phyloP scores from a whole-genome alignment of 2,888 invertebrate genomes.

The Peribatodes rhomboidaria region DNA sequence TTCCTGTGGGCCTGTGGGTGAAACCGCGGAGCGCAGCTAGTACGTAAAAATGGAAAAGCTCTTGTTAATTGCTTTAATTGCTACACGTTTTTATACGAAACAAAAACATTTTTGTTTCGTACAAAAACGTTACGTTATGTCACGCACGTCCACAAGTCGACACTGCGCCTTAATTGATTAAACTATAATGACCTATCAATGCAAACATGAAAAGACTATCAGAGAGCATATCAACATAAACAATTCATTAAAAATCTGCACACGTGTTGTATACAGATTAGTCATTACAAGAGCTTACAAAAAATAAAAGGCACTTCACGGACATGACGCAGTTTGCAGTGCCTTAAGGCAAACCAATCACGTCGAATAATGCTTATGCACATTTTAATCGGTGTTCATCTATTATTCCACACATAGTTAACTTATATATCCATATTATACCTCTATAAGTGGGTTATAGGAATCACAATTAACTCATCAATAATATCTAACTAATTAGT shows the following conservation, averaged over 20 bases:
- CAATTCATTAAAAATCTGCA: slow-evolving; percentile 16
- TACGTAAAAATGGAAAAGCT: no score
- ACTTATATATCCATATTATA: neutral
- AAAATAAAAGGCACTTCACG: slow-evolving; percentile 25
- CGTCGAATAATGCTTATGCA: slow-evolving; percentile 25
- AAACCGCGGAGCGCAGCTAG: no score
- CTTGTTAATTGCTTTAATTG: no score
- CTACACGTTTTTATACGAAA: no score
- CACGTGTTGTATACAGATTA: slow-evolving; percentile 35
- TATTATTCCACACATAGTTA: slow-evolving; percentile 13
- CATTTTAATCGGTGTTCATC: slow-evolving; percentile 25
- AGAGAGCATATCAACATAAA: slow-evolving; percentile 16
- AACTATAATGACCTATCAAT: neutral
- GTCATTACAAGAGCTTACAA: slow-evolving; percentile 32
- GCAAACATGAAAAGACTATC: slow-evolving; percentile 16
- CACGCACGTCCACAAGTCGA: no score
- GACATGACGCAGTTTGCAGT: slow-evolving; percentile 15
- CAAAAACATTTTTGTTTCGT: no score
- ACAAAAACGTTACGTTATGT: no score
- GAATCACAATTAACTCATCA: slow-evolving; percentile 8
- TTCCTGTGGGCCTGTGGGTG: no score
- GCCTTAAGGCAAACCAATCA: slow-evolving; percentile 9
- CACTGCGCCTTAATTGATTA: neutral
- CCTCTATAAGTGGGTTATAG: neutral
- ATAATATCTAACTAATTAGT: slow-evolving; percentile 2